A percentile compares a stretch with the other conserved stretches of the same genome.
These are phyloP conservation scores for Rhabdomys pumilio DNA, from an alignment of 2,797 vertebrate species.

Conservation along the genomic window DNA sequence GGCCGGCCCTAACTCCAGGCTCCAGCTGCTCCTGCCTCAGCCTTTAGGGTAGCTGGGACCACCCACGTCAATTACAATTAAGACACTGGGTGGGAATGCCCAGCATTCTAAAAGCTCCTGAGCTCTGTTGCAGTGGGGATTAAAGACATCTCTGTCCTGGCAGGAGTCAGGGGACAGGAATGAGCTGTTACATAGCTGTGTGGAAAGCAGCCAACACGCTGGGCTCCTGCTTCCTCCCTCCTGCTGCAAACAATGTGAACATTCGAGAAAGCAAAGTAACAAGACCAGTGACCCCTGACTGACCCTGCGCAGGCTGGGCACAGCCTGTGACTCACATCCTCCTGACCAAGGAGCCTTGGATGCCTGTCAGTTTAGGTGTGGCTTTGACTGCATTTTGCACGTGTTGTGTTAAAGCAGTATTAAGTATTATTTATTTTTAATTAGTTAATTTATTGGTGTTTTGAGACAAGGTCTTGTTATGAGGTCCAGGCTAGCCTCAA, in stretches of 20 bases:
- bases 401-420: not conserved
- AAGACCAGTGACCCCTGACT: not conserved
- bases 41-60: not conserved
- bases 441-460: not conserved
- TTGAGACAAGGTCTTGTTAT: not conserved
- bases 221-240: not conserved
- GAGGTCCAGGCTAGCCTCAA: not conserved
- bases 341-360: not conserved
- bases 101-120: not conserved
- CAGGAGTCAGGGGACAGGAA: not conserved
- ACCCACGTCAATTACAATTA: too few relatives aligned
- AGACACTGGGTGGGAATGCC: not conserved
- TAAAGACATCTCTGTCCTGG: not conserved
- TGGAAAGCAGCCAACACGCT: not conserved
- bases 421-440: not conserved
- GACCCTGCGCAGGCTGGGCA: not conserved
- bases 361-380: not conserved
- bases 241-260: not conserved
- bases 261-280: not conserved
- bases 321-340: not conserved
- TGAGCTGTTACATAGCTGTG: not conserved
- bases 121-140: too few relatives aligned
- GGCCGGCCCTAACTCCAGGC: not conserved
- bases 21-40: not conserved
- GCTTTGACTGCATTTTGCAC: not conserved